Evolutionary conservation across 1,140 invertebrate genomes (phyloP).

Genomic region (Aricia agestis): DNA sequence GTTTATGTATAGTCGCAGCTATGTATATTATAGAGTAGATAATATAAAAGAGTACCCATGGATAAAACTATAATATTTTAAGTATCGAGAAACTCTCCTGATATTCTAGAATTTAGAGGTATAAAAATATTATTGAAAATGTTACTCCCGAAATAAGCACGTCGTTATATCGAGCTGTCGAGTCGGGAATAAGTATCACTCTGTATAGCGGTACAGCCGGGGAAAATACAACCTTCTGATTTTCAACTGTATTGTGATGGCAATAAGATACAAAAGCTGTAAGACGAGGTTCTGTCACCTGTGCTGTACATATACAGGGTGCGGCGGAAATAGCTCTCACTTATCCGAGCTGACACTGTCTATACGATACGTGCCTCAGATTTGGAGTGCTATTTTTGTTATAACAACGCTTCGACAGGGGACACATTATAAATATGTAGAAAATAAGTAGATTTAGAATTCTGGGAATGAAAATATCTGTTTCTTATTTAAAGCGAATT

Average conservation of each 20-base stretch:
- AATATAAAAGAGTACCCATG: no score
- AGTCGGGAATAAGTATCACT: background rate
- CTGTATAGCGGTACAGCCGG: background rate
- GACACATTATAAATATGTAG: background rate
- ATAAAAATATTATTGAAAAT: background rate
- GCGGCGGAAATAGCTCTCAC: background rate
- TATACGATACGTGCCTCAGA: background rate
- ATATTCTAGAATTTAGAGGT: no score
- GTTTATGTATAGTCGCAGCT: no score
- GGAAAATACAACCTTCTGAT: background rate
- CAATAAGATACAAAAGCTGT: background rate
- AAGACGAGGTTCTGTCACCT: background rate
- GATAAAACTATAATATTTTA: no score
- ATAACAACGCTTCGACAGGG: background rate
- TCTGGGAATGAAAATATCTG: no score
- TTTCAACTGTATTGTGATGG: background rate
- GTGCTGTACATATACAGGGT: background rate
- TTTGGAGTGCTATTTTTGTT: background rate
- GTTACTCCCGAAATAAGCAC: background rate
- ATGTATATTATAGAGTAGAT: no score
- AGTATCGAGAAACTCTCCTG: background rate
- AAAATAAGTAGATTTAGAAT: no score
- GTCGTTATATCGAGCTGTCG: conserved; percentile 2
- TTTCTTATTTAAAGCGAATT: no score
- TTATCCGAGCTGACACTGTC: background rate